These are phyloP conservation scores for Chrosomus eos DNA, from an alignment of 2,797 vertebrate genomes.

Conservation along the genomic window DNA sequence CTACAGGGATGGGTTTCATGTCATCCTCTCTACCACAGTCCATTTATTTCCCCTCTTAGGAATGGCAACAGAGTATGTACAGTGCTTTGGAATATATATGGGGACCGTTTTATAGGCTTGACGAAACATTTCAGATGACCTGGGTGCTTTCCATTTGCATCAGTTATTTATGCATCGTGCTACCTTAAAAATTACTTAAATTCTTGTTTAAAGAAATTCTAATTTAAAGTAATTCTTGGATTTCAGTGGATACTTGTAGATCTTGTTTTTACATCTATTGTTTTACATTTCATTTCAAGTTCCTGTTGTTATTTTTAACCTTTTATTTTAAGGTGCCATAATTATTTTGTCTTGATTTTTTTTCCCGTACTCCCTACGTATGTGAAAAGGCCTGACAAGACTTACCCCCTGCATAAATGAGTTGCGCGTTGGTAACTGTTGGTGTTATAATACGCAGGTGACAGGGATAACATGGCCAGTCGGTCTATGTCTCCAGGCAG, in stretches of 20 bases:
- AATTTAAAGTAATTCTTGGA: conserved; percentile 45
- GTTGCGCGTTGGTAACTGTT: conserved; percentile 46
- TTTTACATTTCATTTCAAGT: conserved; percentile 12
- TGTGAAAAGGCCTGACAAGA: conserved; percentile 3
- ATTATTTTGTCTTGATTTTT: conserved; percentile 22
- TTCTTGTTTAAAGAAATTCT: not conserved
- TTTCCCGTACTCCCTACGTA: not conserved
- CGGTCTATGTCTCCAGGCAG: conserved; percentile 84
- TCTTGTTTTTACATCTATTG: not conserved
- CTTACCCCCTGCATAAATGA: conserved; percentile 18
- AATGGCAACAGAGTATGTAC: conserved; percentile 46
- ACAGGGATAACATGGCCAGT: conserved; percentile 85
- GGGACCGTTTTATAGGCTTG: conserved; percentile 21
- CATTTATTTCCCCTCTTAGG: conserved; percentile 52
- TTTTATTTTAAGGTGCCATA: conserved; percentile 31
- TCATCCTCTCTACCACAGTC: conserved; percentile 67
- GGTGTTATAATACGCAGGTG: conserved; percentile 82
- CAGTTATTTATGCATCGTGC: conserved; percentile 15
- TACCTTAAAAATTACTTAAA: conserved; percentile 5
- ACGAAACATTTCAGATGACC: not conserved
- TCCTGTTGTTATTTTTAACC: conserved; percentile 53
- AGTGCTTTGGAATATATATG: conserved; percentile 45
- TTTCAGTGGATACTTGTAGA: conserved; percentile 38
- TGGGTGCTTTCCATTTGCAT: conserved; percentile 30
- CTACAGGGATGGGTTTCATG: conserved; percentile 72